These are phyloP conservation scores for Dasypus novemcinctus DNA, from an alignment of 2,113 vertebrate species.

Conservation along the genomic window DNA sequence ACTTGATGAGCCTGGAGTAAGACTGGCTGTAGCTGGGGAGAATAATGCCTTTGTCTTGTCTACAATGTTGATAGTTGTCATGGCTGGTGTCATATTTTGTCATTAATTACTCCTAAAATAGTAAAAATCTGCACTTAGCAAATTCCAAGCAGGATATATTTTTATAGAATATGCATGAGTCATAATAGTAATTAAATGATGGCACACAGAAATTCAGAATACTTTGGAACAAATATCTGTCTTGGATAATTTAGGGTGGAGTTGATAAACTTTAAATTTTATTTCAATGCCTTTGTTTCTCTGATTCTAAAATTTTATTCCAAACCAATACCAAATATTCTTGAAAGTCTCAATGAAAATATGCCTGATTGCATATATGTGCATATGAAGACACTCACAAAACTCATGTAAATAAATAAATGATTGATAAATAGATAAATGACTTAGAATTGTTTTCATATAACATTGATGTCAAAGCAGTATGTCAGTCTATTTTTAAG, in stretches of 20 bases:
- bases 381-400: rapidly evolving
- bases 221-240: neutral
- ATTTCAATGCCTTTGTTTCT: neutral
- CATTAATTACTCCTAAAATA: constrained; percentile 9
- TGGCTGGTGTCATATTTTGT: neutral
- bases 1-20: neutral
- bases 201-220: neutral
- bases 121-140: neutral
- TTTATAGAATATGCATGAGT: neutral
- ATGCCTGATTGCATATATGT: neutral
- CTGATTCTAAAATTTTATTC: neutral
- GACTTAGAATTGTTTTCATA: neutral
- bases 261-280: neutral
- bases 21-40: neutral
- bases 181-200: neutral
- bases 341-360: neutral
- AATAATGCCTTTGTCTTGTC: neutral
- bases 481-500: neutral
- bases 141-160: neutral
- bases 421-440: neutral
- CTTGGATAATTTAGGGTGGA: neutral
- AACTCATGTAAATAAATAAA: neutral
- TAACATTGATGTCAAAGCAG: neutral
- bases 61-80: too few species aligned
- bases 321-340: neutral